Base-by-base conservation (phyloP, 2,797 vertebrate genomes). In the Momotus momota region DNA sequence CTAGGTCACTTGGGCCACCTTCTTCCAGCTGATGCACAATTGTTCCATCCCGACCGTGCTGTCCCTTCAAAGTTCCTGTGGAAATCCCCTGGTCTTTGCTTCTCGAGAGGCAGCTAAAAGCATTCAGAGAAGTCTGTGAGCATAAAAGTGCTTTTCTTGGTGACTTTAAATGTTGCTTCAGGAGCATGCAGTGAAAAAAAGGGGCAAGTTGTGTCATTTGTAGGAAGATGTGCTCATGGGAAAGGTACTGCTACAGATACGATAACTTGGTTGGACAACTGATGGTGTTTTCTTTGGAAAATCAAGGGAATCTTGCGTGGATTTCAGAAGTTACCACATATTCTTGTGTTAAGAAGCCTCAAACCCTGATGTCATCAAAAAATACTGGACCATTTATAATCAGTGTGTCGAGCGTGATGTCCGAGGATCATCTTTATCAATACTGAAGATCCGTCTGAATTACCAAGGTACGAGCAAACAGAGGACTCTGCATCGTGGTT, bases 1-100 rank as follows among this genome's bases (percentile, higher is more conserved):
- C 74, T 79, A 79, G 58, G 19, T 92, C 86, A 74, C 72, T 91
- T 81, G 77, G 86, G 74, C 19, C 69, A 17, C 62, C 38, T 83
- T 49, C 72, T 86, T 35, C 31, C 61, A 77, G 60, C 38, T 2
- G 5, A 27, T 58, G 65, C 65, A 38, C 7, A 3, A 22, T 61
- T 84, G 26, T 87, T 93, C 81, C 64, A 40, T 40, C 85, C 58
- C 67, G 38, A 87, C 40, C 12, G 33, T 45, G 35, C 89, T 87
- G 35, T 20, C 62, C 55, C 35, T 35, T 35, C 81, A 3, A 25
- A 81, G 49, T 57, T 57, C 2, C 26, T 67, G 89, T 58, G 70
- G 45, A 12, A 51, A 40, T 4, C n/a, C 4, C 11, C 65, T 41
- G 73, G 70, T 72, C 65, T 64, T 79, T 27, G 0, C 10, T 64